phyloP scores from a whole-genome alignment of 1,140 invertebrate genomes.

The Drosophila auraria region DNA sequence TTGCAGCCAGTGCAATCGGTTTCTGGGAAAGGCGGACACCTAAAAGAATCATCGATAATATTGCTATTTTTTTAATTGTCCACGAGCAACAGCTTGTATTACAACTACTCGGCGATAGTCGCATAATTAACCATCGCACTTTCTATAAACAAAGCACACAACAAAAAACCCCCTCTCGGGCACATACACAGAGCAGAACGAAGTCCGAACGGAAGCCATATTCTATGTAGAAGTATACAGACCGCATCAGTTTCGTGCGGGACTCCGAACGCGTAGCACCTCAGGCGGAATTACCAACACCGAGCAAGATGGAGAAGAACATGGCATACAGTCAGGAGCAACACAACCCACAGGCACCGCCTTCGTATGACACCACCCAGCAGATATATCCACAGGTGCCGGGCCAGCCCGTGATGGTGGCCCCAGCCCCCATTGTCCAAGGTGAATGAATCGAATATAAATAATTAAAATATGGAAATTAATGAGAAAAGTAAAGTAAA shows the following conservation, averaged over 20 bases:
- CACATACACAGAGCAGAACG: background rate
- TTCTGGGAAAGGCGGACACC: constrained; percentile 86
- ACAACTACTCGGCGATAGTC: background rate
- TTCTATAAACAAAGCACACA: background rate
- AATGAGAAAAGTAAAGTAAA: too few relatives aligned
- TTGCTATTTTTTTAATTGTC: background rate
- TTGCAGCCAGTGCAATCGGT: constrained; percentile 88
- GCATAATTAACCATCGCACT: background rate
- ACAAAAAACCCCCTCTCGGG: background rate
- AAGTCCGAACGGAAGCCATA: background rate
- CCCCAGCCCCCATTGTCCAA: background rate
- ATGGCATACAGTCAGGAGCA: background rate
- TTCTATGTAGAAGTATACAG: background rate
- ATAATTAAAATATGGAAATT: too few relatives aligned
- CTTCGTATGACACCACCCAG: constrained; percentile 20
- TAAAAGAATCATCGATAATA: constrained; percentile 2
- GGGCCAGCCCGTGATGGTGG: background rate
- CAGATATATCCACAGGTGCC: constrained; percentile 13
- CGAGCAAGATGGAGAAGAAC: constrained; percentile 25
- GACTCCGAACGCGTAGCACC: constrained; percentile 17
- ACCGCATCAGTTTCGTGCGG: constrained; percentile 6
- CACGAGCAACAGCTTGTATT: background rate
- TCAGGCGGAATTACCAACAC: constrained; percentile 1
- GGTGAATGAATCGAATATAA: background rate
- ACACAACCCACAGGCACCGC: constrained; percentile 2